Conservation (phyloP, 2,797 vertebrate species). For the Sebastolobus alascanus region DNA sequence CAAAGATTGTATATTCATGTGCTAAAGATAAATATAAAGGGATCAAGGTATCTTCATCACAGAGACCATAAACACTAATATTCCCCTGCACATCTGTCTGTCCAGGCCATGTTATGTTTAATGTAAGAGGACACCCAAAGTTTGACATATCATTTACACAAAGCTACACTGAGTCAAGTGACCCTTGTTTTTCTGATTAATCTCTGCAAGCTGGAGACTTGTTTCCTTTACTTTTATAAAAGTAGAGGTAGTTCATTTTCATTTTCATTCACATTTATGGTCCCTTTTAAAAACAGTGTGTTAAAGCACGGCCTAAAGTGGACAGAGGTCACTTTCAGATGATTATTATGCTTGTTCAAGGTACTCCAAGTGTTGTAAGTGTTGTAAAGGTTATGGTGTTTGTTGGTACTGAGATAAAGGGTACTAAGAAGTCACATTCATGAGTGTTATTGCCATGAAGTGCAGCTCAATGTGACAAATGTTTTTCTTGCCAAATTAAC, state of each 20-base stretch:
- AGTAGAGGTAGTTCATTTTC: constrained; percentile 14
- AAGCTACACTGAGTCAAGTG: background rate
- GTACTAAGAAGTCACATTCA: constrained; percentile 50
- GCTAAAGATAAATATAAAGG: constrained; percentile 69
- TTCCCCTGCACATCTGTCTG: background rate
- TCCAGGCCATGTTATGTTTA: constrained; percentile 21
- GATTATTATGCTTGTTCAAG: constrained; percentile 37
- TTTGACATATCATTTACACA: constrained; percentile 19
- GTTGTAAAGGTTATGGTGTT: constrained; percentile 43
- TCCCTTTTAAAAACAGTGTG: constrained; percentile 17
- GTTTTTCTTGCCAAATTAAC: constrained; percentile 68
- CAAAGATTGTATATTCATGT: constrained; percentile 69
- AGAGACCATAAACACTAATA: constrained; percentile 33
- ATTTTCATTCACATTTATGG: constrained; percentile 15
- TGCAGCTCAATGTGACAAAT: constrained; percentile 52
- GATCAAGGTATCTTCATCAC: constrained; percentile 66
- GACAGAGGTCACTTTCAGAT: constrained; percentile 37
- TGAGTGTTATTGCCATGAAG: constrained; percentile 51
- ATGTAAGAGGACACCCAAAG: constrained; percentile 11
- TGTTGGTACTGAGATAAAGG: constrained; percentile 60
- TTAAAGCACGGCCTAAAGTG: constrained; percentile 4
- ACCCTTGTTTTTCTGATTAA: constrained; percentile 12
- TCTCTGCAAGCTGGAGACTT: constrained; percentile 12
- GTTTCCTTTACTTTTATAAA: constrained; percentile 26
- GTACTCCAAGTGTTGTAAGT: constrained; percentile 40